Evolutionary conservation across 2,888 invertebrate species (phyloP), one percentile per base, ranked within the genome.

Genomic region (Pseudococcus jackbeardsleyi): DNA sequence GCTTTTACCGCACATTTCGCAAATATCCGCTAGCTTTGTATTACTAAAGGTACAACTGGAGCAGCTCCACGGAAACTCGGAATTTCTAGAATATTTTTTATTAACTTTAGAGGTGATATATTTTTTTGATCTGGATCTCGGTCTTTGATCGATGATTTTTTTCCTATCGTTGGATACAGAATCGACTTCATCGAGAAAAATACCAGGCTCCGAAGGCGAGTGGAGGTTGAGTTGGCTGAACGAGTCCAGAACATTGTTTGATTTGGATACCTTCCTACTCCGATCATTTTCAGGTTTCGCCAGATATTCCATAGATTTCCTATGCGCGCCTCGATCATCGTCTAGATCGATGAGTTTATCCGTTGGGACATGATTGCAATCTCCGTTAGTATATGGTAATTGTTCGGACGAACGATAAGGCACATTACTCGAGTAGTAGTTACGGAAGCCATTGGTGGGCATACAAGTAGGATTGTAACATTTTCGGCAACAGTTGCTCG

Each of bases 1-100:
- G 0, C 94, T 94, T 91, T 95, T 95, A 33, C 94, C 94, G 90
- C 96, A 96, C 93, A 96, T 95, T 89, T 95, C 95, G 91, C 96
- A 96, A 33, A 95, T 94, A 15, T 93, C 93, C 33, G 91, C 91
- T 0, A 91, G 90, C 0, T 91, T 90, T 3, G 91, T 91, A 90
- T 96, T 96, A 17, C 95, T 91, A 91, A 93, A 96, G 0, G 96
- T 96, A 91, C 96, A 96, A 0, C 94, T 93, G 0, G 92, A 92
- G 91, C 96, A 96, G 89, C 94, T 93, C 96, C 96, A 96, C 89
- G 92, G 72, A 72, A 33, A 33, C 33, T 82, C 79, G 93, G 79
- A 19, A 19, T 46, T 82, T 19, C 19, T 42, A 9, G 19, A n/a
- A 42, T 42, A 19, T 19, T 82, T 82, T 82, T 82, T 82, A 46